Conservation (phyloP, 1,140 invertebrate genomes). For the Tachypleus tridentatus region DNA sequence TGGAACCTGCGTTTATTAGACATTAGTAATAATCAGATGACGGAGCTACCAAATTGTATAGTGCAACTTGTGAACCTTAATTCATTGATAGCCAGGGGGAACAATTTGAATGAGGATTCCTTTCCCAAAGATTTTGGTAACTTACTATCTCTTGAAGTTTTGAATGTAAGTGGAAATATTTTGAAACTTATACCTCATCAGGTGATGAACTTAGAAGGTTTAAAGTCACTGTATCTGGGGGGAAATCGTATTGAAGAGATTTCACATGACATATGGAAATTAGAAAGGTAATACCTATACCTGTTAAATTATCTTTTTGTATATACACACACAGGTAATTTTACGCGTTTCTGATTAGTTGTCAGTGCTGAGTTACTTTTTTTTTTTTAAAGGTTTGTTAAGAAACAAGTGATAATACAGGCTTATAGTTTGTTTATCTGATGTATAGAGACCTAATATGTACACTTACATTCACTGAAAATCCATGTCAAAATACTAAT, state of each 20-base stretch:
- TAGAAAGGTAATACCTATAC: conserved; percentile 42
- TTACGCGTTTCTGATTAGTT: conserved; percentile 3
- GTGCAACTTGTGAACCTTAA: conserved; percentile 52
- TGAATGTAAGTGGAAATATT: conserved; percentile 86
- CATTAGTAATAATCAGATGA: conserved; percentile 74
- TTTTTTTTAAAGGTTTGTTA: neutral
- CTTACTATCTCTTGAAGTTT: conserved; percentile 48
- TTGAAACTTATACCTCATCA: conserved; percentile 73
- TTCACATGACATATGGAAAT: conserved; percentile 33
- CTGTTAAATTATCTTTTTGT: conserved; percentile 18
- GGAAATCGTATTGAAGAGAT: conserved; percentile 71
- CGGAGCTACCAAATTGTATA: conserved; percentile 57
- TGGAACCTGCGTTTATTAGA: conserved; percentile 51
- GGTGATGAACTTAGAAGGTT: conserved; percentile 56
- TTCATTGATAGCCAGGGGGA: conserved; percentile 74
- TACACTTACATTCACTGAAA: too few species aligned
- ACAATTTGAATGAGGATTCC: conserved; percentile 61
- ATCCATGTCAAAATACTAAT: too few species aligned
- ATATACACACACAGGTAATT: conserved; percentile 7
- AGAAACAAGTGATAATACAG: neutral
- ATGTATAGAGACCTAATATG: neutral
- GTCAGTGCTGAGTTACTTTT: neutral
- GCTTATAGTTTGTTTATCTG: neutral
- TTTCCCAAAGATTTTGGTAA: conserved; percentile 68
- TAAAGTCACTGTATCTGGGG: conserved; percentile 79